phyloP scores from a whole-genome alignment of 1,140 invertebrate genomes.

The Aporrectodea caliginosa region DNA sequence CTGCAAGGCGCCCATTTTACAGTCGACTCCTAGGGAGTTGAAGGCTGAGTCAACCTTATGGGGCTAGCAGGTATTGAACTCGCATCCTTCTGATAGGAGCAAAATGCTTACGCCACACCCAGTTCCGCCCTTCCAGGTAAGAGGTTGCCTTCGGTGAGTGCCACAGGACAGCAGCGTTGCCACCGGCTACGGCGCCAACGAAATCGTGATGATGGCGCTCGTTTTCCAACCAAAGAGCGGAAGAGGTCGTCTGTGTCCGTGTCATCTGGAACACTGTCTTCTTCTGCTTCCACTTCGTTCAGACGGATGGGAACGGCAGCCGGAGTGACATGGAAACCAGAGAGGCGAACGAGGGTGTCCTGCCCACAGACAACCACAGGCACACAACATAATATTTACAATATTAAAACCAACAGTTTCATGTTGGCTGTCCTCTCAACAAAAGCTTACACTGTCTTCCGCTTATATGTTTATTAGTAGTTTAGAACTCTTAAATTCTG shows the following conservation, averaged over 20 bases:
- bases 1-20: too few relatives aligned
- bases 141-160: conserved; percentile 52
- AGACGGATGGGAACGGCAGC: conserved; percentile 50
- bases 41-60: too few relatives aligned
- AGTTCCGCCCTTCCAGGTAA: conserved; percentile 52
- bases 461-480: too few relatives aligned
- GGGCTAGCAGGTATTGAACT: too few relatives aligned
- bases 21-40: too few relatives aligned
- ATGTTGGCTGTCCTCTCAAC: too few relatives aligned
- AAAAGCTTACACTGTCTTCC: too few relatives aligned
- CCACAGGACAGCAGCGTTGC: conserved; percentile 52
- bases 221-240: conserved; percentile 44
- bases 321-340: conserved; percentile 48
- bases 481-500: too few relatives aligned
- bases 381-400: neutral
- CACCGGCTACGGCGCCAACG: conserved; percentile 53
- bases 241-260: conserved; percentile 53
- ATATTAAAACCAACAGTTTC: too few relatives aligned
- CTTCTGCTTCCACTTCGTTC: conserved; percentile 42
- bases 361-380: conserved; percentile 27
- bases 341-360: conserved; percentile 49
- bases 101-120: conserved; percentile 47
- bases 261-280: conserved; percentile 49
- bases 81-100: too few relatives aligned
- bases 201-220: conserved; percentile 50